Evolutionary conservation across 2,888 invertebrate species (phyloP).

Genomic region (Sarcophaga variegata): DNA sequence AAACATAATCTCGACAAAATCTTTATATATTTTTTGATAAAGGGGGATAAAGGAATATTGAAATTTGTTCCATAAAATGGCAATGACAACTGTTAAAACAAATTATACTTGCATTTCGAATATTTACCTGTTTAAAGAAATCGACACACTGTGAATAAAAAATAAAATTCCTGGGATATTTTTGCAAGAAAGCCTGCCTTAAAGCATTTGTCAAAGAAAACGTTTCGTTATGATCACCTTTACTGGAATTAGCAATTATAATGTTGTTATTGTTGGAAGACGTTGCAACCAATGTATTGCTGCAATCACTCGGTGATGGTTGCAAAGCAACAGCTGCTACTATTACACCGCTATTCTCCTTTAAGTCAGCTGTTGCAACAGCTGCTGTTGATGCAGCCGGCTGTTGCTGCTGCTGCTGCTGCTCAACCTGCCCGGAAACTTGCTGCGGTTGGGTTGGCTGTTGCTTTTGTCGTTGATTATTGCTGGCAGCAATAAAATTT

Average conservation of each 20-base stretch:
- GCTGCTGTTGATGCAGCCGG: conserved; percentile 54
- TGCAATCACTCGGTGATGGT: conserved; percentile 63
- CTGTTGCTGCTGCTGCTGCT: conserved; percentile 52
- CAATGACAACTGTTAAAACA: too few relatives aligned
- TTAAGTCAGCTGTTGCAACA: conserved; percentile 66
- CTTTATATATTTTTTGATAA: too few relatives aligned
- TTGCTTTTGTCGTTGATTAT: conserved; percentile 66
- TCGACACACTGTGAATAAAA: conserved; percentile 77
- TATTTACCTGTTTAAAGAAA: conserved; percentile 78
- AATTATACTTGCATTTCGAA: too few relatives aligned
- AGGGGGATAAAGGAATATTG: too few relatives aligned
- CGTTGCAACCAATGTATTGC: conserved; percentile 51
- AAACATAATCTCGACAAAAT: too few relatives aligned
- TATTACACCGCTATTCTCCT: conserved; percentile 40
- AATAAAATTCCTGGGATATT: conserved; percentile 73
- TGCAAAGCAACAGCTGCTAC: conserved; percentile 46
- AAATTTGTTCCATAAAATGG: too few relatives aligned
- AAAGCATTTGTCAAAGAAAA: conserved; percentile 68
- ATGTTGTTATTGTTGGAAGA: conserved; percentile 58
- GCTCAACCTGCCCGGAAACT: conserved; percentile 1
- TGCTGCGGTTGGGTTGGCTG: conserved; percentile 8
- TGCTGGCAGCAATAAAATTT: conserved; percentile 82
- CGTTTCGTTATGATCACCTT: conserved; percentile 6
- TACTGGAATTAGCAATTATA: conserved; percentile 61
- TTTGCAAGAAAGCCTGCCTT: conserved; percentile 74